Evolutionary conservation across 2,888 invertebrate species (phyloP), one percentile per base, ranked within the genome.

Genomic region (Dugesia japonica): DNA sequence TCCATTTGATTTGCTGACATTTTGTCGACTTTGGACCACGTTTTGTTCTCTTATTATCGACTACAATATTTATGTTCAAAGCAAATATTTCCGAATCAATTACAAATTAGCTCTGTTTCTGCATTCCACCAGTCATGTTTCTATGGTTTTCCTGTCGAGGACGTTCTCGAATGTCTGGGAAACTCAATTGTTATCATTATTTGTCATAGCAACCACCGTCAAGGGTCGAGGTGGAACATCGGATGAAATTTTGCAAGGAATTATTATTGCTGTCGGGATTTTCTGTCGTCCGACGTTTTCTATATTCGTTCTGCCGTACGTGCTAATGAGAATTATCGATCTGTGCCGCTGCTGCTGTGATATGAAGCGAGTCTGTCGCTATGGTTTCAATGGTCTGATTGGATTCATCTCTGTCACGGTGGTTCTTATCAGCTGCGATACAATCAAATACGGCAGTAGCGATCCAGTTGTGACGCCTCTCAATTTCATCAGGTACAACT

Each of bases 401-500:
- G 31, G 31, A 7, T 31, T 31, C 13, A 20, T 28, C 15, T 17
- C 72, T 20, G 4, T 20, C 23, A 74, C 73, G 26, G 26, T 28
- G 23, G 17, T 26, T 74, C 9, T 73, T 9, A 23, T 27, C 26
- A n/a, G 26, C 15, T 75, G 42, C 26, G 75, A 75, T 75, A 75
- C 75, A n/a, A 13, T 20, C 1, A 42, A 75, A 23, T 75, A 75
- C n/a, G n/a, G 27, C 13, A 20, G 7, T 17, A 31, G 31, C 31
- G 31, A 31, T 31, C 13, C 4, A 7, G 31, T 77, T 7, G 23
- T 77, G 20, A 71, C 77, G 4, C 77, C 77, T 9, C 7, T 76
- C 56, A 77, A 77, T 31, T 77, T 77, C 71, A 38, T 76, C n/a
- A 26, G 13, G 7, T 77, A 77, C 31, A 77, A 77, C 56, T 13